These are phyloP conservation scores for Hemicordylus capensis DNA, from an alignment of 2,113 vertebrate genomes.

Conservation along the genomic window DNA sequence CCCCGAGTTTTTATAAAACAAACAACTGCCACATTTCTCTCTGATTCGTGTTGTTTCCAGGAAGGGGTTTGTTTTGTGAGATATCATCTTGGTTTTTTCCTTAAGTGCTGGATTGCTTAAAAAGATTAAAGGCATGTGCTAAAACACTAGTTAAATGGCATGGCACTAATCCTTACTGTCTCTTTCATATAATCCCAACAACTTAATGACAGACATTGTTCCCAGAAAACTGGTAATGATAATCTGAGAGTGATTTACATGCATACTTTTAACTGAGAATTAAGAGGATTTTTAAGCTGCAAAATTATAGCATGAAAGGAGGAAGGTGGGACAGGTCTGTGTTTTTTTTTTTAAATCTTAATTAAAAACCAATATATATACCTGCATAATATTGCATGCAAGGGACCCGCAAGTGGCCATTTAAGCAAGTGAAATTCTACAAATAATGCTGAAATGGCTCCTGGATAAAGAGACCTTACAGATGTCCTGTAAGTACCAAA, in stretches of 20 bases:
- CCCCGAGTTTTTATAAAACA: too few relatives aligned
- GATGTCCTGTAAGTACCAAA: slow-evolving; percentile 57
- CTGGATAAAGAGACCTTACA: slow-evolving; percentile 55
- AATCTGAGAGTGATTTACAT: slow-evolving; percentile 45
- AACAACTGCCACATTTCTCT: background rate
- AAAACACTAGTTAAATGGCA: slow-evolving; percentile 32
- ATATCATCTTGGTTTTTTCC: background rate
- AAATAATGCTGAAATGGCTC: slow-evolving; percentile 48
- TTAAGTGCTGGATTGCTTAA: slow-evolving; percentile 42
- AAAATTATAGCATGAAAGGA: slow-evolving; percentile 53
- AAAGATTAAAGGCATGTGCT: slow-evolving; percentile 50
- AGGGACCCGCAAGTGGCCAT: slow-evolving; percentile 47
- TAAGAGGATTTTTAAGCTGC: slow-evolving; percentile 57
- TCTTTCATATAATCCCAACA: slow-evolving; percentile 40
- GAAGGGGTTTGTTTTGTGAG: background rate
- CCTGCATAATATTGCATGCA: slow-evolving; percentile 50
- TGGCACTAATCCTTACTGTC: background rate
- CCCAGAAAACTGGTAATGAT: slow-evolving; percentile 48
- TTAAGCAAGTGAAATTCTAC: slow-evolving; percentile 58
- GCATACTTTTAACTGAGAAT: slow-evolving; percentile 40
- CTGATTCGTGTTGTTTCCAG: background rate
- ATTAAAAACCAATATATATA: slow-evolving; percentile 68
- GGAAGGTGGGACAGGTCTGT: slow-evolving; percentile 9
- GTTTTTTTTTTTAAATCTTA: too few relatives aligned
- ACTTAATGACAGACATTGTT: slow-evolving; percentile 48